Percentiles rank a stretch among this genome's conserved stretches.
Evolutionary conservation across 2,797 vertebrate species (phyloP).

Genomic region (Premnoplex brunnescens): DNA sequence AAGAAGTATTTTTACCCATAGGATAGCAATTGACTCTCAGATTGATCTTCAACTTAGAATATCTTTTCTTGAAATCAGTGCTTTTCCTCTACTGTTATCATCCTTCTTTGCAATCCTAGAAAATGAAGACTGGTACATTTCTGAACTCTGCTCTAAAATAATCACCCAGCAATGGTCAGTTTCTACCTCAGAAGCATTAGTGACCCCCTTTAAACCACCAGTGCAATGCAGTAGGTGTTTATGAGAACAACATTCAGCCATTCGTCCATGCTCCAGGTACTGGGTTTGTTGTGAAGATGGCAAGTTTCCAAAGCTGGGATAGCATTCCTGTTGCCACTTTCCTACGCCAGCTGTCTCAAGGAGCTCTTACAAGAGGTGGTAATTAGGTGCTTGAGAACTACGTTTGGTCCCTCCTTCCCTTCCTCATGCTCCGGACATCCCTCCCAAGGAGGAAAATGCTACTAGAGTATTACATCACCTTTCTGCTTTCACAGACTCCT

Average conservation of each 20-base stretch:
- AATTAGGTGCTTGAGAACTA: not conserved
- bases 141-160: not conserved
- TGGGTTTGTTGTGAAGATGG: not conserved
- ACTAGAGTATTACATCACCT: not conserved
- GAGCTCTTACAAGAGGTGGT: not conserved
- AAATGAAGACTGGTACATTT: not conserved
- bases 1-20: not conserved
- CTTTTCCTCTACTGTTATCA: not conserved
- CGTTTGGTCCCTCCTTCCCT: not conserved
- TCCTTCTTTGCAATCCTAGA: not conserved
- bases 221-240: not conserved
- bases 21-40: not conserved
- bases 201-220: not conserved
- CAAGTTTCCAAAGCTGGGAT: not conserved
- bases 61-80: not conserved
- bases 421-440: rapidly evolving
- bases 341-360: not conserved
- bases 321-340: not conserved
- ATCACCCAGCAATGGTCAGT: not conserved
- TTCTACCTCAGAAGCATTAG: not conserved
- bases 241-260: not conserved
- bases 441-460: not conserved
- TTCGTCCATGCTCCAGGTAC: not conserved
- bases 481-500: not conserved
- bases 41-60: not conserved